A percentile compares a stretch with the other conserved stretches of the same genome.
phyloP scores from a whole-genome alignment of 2,888 invertebrate genomes.

The Watsonalla cultraria region DNA sequence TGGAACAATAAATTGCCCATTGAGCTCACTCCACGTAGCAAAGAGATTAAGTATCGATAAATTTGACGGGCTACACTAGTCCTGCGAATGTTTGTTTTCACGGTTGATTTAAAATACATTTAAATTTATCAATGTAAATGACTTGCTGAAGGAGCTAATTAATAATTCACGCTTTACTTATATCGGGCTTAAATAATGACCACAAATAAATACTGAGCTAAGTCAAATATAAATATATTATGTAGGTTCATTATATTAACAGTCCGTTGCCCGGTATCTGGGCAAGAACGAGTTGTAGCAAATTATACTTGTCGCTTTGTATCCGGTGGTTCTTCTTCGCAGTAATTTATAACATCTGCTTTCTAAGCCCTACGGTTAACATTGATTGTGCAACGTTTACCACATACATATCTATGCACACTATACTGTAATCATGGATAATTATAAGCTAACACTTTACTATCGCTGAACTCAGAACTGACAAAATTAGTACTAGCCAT shows the following conservation, averaged over 20 bases:
- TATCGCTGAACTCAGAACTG: too few relatives aligned
- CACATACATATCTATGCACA: background rate
- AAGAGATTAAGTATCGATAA: constrained; percentile 44
- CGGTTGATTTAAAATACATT: constrained; percentile 8
- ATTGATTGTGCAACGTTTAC: constrained; percentile 18
- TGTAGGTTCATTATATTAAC: constrained; percentile 22
- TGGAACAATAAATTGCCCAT: constrained; percentile 56
- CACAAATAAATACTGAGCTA: constrained; percentile 21
- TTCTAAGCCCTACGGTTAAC: constrained; percentile 53
- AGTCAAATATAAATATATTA: constrained; percentile 27
- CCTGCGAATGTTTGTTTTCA: constrained; percentile 23
- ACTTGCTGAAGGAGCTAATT: too few relatives aligned
- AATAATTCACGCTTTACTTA: background rate
- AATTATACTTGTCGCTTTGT: constrained; percentile 58
- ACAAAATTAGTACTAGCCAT: too few relatives aligned
- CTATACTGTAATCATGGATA: background rate
- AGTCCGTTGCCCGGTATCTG: constrained; percentile 23
- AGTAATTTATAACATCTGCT: constrained; percentile 61
- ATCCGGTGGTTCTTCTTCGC: constrained; percentile 54
- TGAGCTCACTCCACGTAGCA: constrained; percentile 26
- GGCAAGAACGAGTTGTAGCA: constrained; percentile 51
- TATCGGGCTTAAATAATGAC: constrained; percentile 2
- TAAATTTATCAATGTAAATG: too few relatives aligned
- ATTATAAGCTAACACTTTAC: background rate
- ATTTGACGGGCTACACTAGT: constrained; percentile 39